Percentiles rank a stretch among this genome's conserved stretches.
Evolutionary conservation across 2,797 vertebrate species (phyloP).

Genomic region (Okamejei kenojei): DNA sequence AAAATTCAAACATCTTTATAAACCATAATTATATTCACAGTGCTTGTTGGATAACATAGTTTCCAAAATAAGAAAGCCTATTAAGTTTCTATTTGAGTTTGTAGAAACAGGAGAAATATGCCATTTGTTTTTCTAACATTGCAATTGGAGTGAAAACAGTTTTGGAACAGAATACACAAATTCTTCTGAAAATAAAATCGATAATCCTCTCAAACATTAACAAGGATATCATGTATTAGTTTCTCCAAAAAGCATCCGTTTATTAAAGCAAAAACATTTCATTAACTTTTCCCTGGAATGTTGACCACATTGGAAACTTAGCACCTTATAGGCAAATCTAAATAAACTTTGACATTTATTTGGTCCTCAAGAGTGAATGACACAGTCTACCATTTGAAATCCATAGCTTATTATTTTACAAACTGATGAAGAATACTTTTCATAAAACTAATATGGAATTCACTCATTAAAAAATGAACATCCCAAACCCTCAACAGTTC

Average conservation of each 20-base stretch:
- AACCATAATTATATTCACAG: conserved; percentile 24
- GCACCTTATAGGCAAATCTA: neutral
- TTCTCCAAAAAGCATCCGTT: neutral
- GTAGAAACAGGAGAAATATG: neutral
- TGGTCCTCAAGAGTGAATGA: conserved; percentile 28
- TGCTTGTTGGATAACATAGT: neutral
- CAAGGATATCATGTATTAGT: conserved; percentile 8
- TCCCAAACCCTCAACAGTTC: conserved; percentile 5
- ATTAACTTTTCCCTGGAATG: conserved; percentile 30
- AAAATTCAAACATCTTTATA: conserved; percentile 8
- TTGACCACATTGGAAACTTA: conserved; percentile 14
- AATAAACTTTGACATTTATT: conserved; percentile 10
- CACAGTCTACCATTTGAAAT: neutral
- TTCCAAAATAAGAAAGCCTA: neutral
- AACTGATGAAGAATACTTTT: neutral
- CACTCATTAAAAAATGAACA: conserved; percentile 10
- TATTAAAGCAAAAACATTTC: neutral
- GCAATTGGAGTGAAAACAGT: neutral
- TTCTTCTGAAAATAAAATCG: conserved; percentile 18
- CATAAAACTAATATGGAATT: neutral
- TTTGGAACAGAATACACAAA: neutral
- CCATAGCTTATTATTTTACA: neutral
- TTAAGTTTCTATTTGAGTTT: neutral
- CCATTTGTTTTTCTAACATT: neutral
- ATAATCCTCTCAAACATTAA: conserved; percentile 5